These are phyloP conservation scores for Gastrophysa polygoni DNA, from an alignment of 2,888 invertebrate species.

Conservation along the genomic window DNA sequence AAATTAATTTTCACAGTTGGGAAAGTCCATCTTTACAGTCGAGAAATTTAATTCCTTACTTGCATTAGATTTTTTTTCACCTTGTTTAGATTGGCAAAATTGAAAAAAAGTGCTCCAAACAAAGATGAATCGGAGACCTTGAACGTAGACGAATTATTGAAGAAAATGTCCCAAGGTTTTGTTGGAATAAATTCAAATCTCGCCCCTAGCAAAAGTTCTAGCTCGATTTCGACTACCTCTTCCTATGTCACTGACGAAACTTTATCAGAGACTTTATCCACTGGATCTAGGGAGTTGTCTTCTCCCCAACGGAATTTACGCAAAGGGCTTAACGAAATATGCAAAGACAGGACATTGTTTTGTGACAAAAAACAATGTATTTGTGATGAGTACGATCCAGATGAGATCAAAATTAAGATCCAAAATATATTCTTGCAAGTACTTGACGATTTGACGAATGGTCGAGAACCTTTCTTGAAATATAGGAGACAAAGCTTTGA, in stretches of 20 bases:
- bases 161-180: constrained; percentile 25
- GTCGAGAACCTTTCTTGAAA: constrained; percentile 32
- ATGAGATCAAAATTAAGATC: constrained; percentile 56
- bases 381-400: constrained; percentile 39
- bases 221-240: constrained; percentile 32
- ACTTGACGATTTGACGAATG: constrained; percentile 57
- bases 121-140: constrained; percentile 17
- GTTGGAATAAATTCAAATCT: constrained; percentile 10
- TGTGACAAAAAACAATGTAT: constrained; percentile 24
- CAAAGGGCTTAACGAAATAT: constrained; percentile 38
- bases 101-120: constrained; percentile 13
- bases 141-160: constrained; percentile 20
- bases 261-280: constrained; percentile 32
- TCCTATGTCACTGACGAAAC: constrained; percentile 36
- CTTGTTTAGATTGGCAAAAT: constrained; percentile 15
- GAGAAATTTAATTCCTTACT: too few relatives aligned
- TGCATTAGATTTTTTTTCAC: too few relatives aligned
- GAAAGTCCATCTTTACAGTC: too few relatives aligned
- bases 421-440: constrained; percentile 58
- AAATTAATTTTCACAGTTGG: too few relatives aligned
- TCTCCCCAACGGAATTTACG: constrained; percentile 21
- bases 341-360: constrained; percentile 38
- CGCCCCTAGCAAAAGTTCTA: constrained; percentile 21
- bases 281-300: constrained; percentile 25
- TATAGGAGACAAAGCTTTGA: constrained; percentile 53